A percentile compares a stretch with the other conserved stretches of the same genome.
Evolutionary conservation across 2,113 vertebrate genomes (phyloP).

Genomic region (Heloderma charlesbogerti): DNA sequence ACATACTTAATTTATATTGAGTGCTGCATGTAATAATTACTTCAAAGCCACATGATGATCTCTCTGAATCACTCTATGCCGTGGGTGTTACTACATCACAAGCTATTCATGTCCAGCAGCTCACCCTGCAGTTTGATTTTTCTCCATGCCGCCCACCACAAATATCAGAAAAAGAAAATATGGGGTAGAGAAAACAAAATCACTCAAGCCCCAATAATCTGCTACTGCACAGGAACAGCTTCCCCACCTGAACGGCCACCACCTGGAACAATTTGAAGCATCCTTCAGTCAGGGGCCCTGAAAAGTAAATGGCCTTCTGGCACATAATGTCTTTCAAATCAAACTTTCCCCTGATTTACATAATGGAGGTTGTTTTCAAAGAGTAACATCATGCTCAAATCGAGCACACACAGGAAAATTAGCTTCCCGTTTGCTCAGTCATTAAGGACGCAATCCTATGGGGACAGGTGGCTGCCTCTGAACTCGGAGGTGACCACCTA

Average conservation of each 20-base stretch:
- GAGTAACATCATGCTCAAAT: not conserved
- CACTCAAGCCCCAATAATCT: not conserved
- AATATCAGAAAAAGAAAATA: not conserved
- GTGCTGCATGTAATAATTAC: not conserved
- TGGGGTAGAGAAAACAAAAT: not conserved
- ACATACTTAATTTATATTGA: not conserved
- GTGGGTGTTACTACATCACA: not conserved
- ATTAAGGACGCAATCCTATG: too few relatives aligned
- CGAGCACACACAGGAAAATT: not conserved
- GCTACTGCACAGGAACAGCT: too few relatives aligned
- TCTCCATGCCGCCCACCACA: not conserved
- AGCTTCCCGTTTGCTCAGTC: not conserved
- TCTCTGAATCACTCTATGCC: not conserved
- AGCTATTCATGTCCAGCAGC: not conserved
- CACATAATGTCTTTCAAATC: not conserved
- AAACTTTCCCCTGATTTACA: not conserved
- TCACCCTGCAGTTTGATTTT: not conserved
- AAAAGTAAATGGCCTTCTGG: not conserved
- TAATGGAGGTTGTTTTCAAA: not conserved
- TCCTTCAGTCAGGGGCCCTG: not conserved
- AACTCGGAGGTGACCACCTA: too few relatives aligned
- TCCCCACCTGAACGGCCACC: not conserved
- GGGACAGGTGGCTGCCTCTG: too few relatives aligned
- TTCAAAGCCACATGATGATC: not conserved
- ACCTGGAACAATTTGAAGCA: not conserved